Conservation (phyloP, 2,888 invertebrate species). For the Pyrocoelia pectoralis region DNA sequence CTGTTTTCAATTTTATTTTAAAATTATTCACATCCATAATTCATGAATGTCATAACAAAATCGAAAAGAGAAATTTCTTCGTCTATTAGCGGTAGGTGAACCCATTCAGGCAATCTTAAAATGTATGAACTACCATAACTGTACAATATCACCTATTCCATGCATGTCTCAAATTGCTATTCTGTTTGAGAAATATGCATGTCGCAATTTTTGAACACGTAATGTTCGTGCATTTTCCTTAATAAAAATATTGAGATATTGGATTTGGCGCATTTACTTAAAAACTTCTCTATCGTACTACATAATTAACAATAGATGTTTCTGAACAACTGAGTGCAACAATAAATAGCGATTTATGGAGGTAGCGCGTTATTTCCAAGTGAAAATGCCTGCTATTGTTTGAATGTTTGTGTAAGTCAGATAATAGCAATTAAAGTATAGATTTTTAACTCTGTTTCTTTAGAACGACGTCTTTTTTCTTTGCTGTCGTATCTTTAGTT, state of each 20-base stretch:
- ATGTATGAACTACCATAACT: not conserved
- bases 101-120: too few species aligned
- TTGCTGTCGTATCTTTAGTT: slow-evolving; percentile 27
- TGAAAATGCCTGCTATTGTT: not conserved
- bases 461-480: slow-evolving; percentile 18
- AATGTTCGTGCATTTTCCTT: slow-evolving; percentile 6
- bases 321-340: not conserved
- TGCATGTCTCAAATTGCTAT: slow-evolving; percentile 14
- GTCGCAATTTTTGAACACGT: slow-evolving; percentile 9
- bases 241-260: not conserved
- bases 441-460: slow-evolving; percentile 8
- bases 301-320: not conserved
- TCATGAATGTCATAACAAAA: not conserved
- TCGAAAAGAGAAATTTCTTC: not conserved
- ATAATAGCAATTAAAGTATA: slow-evolving; percentile 12
- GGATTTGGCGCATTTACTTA: too few species aligned
- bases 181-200: slow-evolving; percentile 9
- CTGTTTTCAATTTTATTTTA: not conserved
- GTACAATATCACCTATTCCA: slow-evolving; percentile 8
- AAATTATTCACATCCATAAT: not conserved
- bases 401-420: slow-evolving; percentile 9
- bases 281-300: not conserved
- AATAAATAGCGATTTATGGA: not conserved
- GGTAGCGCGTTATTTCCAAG: not conserved
- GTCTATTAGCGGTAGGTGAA: too few species aligned